These are phyloP conservation scores for Pentalonia nigronervosa DNA, from an alignment of 1,140 invertebrate genomes.

Conservation along the genomic window DNA sequence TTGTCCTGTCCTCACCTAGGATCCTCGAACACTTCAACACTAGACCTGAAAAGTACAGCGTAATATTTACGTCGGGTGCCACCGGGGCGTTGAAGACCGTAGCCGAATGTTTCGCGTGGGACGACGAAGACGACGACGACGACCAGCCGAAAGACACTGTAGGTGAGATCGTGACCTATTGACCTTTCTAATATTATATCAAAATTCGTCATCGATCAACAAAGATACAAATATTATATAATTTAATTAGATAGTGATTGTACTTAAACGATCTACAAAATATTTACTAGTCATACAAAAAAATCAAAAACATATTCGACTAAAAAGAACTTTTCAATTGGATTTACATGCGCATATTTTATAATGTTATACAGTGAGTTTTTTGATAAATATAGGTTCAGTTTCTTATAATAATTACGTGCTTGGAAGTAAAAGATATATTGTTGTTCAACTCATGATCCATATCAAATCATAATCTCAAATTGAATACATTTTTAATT, in stretches of 20 bases:
- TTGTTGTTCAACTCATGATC: no score
- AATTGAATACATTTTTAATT: no score
- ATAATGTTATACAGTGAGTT: no score
- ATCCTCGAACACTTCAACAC: constrained; percentile 87
- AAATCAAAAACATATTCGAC: no score
- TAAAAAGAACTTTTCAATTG: no score
- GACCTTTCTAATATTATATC: background rate
- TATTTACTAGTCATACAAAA: no score
- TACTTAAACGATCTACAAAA: background rate
- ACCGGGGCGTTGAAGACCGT: constrained; percentile 84
- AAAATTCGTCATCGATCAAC: background rate
- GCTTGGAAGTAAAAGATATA: no score
- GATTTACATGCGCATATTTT: no score
- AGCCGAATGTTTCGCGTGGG: constrained; percentile 81
- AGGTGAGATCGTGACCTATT: background rate
- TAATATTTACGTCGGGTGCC: constrained; percentile 91
- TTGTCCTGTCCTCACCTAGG: constrained; percentile 65
- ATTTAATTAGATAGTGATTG: background rate
- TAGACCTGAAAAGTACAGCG: constrained; percentile 77
- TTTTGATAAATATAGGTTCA: no score
- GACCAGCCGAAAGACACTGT: background rate
- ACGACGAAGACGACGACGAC: background rate
- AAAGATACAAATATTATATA: background rate
- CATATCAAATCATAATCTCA: no score
- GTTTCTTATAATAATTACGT: no score